Evolutionary conservation across 2,113 vertebrate genomes (phyloP).

Genomic region (Heptranchias perlo): DNA sequence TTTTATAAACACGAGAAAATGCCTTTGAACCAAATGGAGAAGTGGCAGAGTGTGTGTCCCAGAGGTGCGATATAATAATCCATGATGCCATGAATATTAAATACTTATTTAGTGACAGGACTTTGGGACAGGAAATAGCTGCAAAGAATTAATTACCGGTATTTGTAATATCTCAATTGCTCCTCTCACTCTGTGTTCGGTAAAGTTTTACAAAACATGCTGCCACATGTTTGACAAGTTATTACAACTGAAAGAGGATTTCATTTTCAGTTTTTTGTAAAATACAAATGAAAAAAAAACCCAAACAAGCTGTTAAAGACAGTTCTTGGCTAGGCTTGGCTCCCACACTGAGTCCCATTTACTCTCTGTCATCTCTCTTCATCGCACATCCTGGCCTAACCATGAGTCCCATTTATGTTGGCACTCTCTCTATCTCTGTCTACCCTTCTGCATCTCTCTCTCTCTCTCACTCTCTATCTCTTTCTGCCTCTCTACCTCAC

Average conservation of each 20-base stretch:
- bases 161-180: conserved; percentile 13
- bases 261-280: background rate
- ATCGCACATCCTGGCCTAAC: background rate
- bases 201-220: conserved; percentile 16
- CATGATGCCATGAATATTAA: conserved; percentile 24
- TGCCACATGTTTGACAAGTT: background rate
- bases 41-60: background rate
- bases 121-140: conserved; percentile 1
- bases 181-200: background rate
- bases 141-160: background rate
- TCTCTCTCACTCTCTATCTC: background rate
- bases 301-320: background rate
- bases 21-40: conserved; percentile 8
- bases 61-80: background rate
- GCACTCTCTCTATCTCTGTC: background rate
- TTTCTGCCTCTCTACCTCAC: background rate
- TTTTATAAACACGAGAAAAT: conserved; percentile 30
- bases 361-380: background rate
- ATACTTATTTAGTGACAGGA: conserved; percentile 13
- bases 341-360: background rate
- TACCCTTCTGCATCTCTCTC: background rate
- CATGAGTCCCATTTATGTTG: background rate
- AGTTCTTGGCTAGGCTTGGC: background rate
- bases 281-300: background rate
- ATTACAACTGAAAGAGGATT: conserved; percentile 1